These are phyloP conservation scores for Hirtodrosophila duncani DNA, from an alignment of 2,888 invertebrate species.

Conservation along the genomic window DNA sequence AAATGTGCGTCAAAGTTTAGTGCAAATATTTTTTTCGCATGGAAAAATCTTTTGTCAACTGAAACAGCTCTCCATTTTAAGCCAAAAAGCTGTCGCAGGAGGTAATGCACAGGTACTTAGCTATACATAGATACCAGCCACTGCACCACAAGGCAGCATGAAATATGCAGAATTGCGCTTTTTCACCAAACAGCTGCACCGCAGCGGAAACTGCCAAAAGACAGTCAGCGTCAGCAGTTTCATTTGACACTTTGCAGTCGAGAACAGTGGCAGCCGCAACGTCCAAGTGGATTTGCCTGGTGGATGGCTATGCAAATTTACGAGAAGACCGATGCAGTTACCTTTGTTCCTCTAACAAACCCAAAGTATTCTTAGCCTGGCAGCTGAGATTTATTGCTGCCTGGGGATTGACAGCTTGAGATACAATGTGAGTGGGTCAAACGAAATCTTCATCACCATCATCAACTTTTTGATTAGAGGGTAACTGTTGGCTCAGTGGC, in stretches of 20 bases:
- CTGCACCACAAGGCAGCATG: slow-evolving; percentile 16
- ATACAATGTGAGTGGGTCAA: slow-evolving; percentile 12
- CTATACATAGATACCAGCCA: too few relatives aligned
- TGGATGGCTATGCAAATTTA: slow-evolving; percentile 56
- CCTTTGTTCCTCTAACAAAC: slow-evolving; percentile 26
- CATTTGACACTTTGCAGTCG: slow-evolving; percentile 9
- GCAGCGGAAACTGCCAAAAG: slow-evolving; percentile 11
- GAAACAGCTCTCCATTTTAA: too few relatives aligned
- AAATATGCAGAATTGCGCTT: slow-evolving; percentile 41
- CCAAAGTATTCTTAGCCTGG: slow-evolving; percentile 21
- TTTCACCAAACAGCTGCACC: not conserved
- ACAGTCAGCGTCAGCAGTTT: slow-evolving; percentile 27
- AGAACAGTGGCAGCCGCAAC: slow-evolving; percentile 29
- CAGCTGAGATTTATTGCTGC: slow-evolving; percentile 38
- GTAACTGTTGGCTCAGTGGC: slow-evolving; percentile 12
- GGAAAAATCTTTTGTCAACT: slow-evolving; percentile 10
- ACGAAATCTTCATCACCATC: slow-evolving; percentile 7
- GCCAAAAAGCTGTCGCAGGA: not conserved
- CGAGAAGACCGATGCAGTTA: slow-evolving; percentile 21
- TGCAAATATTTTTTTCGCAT: slow-evolving; percentile 16
- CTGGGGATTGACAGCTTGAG: slow-evolving; percentile 14
- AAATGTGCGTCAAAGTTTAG: slow-evolving; percentile 18
- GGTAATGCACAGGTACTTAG: too few relatives aligned
- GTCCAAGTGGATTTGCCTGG: slow-evolving; percentile 34
- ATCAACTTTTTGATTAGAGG: slow-evolving; percentile 29